Base-by-base conservation (phyloP, 2,888 invertebrate genomes). In the Timandra comae region DNA sequence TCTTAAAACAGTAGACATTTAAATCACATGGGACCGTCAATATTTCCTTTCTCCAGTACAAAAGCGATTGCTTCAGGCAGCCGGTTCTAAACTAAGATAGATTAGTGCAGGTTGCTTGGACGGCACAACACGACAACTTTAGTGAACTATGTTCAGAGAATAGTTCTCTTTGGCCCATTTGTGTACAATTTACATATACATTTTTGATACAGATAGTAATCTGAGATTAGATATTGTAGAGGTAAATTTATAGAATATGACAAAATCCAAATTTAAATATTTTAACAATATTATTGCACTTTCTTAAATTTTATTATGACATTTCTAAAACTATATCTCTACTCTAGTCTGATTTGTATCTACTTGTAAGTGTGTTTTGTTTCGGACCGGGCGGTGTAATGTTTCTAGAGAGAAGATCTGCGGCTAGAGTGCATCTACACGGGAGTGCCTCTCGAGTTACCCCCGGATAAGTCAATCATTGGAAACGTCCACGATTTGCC, bases 391-490 rank as follows among this genome's bases (percentile, higher is more conserved):
- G 49, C 45, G 54, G 70, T 75, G 57, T 80, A 63, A 52, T 50
- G 68, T 81, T 80, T 72, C 79, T 35, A 10, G 24, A 24, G 7
- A 10, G 24, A 10, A 46, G 36, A 32, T 34, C 39, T 36, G 35
- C 47, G 50, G 46, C 42, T 42, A 47, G 39, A 45, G 57, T 48
- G 56, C 57, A 62, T 54, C 51, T 57, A 57, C 56, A 57, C 60
- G 56, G 61, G 74, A 79, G 80, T 66, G 71, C 71, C 80, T 82
- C 82, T 85, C 84, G 72, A 70, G 81, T 85, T 85, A 82, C 85
- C 61, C 74, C 84, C 80, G 85, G 85, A 85, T 84, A 85, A 85
- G 84, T 85, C 85, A 85, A 85, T 85, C 85, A 85, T 78, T 82
- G 64, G 72, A 75, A 72, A 75, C 81, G 74, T 80, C 77, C 78